Percentiles rank a stretch among this genome's conserved stretches.
phyloP scores from a whole-genome alignment of 1,140 invertebrate genomes.

The Oscheius sp. region DNA sequence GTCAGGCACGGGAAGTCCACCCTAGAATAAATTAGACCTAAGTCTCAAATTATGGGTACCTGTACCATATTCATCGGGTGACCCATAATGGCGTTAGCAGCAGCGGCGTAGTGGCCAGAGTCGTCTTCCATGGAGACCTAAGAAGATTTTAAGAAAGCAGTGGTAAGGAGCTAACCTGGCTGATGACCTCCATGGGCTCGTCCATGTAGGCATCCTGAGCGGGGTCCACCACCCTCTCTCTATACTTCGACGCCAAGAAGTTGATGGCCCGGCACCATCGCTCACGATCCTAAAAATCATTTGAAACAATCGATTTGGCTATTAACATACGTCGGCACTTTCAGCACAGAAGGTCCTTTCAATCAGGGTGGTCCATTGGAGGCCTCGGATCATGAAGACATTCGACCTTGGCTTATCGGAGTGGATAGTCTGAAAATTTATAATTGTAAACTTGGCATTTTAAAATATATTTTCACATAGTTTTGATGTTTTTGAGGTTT shows the following conservation, averaged over 20 bases:
- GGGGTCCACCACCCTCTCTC: slow-evolving; percentile 14
- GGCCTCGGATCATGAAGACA: slow-evolving; percentile 91
- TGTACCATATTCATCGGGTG: slow-evolving; percentile 15
- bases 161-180: background rate
- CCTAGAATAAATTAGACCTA: too few relatives aligned
- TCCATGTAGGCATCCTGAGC: background rate
- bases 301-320: background rate
- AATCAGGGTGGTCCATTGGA: slow-evolving; percentile 96
- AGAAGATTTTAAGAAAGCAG: slow-evolving; percentile 1
- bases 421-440: slow-evolving; percentile 82
- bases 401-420: slow-evolving; percentile 89
- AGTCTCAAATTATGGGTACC: too few relatives aligned
- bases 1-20: slow-evolving; percentile 3
- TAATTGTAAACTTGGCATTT: too few relatives aligned
- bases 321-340: slow-evolving; percentile 64
- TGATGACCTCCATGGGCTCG: slow-evolving; percentile 14
- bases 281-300: slow-evolving; percentile 43
- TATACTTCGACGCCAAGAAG: slow-evolving; percentile 6
- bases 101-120: slow-evolving; percentile 15
- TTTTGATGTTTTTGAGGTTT: background rate
- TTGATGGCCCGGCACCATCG: slow-evolving; percentile 58
- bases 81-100: slow-evolving; percentile 29
- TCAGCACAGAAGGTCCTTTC: slow-evolving; percentile 96
- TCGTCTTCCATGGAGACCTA: slow-evolving; percentile 23
- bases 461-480: background rate